Conservation (phyloP, 2,797 vertebrate species). For the Crenichthys baileyi region DNA sequence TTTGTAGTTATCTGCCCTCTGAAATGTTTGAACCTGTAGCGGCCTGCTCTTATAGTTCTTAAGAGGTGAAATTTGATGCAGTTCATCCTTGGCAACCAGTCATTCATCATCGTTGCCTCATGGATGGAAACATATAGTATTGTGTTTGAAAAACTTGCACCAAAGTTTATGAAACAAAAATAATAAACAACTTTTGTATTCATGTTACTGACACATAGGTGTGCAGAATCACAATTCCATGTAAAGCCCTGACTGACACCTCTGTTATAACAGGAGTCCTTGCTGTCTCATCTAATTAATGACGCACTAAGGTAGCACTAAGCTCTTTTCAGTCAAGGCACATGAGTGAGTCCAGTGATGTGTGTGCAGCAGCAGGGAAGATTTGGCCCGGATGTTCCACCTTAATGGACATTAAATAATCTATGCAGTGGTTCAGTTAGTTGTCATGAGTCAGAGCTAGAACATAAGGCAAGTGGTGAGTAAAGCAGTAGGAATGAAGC, state of each 20-base stretch:
- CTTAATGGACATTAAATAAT: slow-evolving; percentile 44
- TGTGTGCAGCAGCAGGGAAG: slow-evolving; percentile 11
- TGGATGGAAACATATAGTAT: slow-evolving; percentile 24
- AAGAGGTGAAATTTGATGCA: slow-evolving; percentile 52
- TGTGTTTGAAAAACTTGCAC: slow-evolving; percentile 33
- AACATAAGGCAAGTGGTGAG: slow-evolving; percentile 2
- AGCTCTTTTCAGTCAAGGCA: slow-evolving; percentile 53
- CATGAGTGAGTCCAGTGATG: slow-evolving; percentile 58
- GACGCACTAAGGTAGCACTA: slow-evolving; percentile 54
- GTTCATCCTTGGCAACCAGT: slow-evolving; percentile 48
- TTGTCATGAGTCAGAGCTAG: slow-evolving; percentile 19
- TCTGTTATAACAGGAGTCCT: slow-evolving; percentile 48
- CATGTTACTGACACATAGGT: not conserved
- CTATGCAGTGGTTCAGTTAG: slow-evolving; percentile 13
- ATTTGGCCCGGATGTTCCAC: slow-evolving; percentile 51
- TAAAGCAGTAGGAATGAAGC: not conserved
- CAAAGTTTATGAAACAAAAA: slow-evolving; percentile 44
- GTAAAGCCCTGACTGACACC: slow-evolving; percentile 42
- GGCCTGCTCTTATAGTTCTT: slow-evolving; percentile 6
- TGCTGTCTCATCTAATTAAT: slow-evolving; percentile 77
- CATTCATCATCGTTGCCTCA: slow-evolving; percentile 34
- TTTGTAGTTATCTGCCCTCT: slow-evolving; percentile 6
- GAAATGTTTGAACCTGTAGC: not conserved
- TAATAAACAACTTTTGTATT: slow-evolving; percentile 48
- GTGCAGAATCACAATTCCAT: slow-evolving; percentile 7